phyloP scores from a whole-genome alignment of 2,113 vertebrate genomes.

The Eptesicus fuscus region DNA sequence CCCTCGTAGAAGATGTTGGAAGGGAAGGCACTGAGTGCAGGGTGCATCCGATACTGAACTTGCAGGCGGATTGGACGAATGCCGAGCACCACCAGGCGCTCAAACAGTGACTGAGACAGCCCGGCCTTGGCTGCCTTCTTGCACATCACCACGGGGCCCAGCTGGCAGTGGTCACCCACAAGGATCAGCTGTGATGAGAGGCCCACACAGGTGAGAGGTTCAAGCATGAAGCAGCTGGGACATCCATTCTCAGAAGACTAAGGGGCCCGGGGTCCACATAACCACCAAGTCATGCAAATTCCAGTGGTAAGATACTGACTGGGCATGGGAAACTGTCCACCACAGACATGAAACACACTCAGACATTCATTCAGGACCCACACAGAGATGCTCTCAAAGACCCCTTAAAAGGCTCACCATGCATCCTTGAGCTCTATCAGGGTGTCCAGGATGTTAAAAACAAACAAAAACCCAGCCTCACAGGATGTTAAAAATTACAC shows the following conservation, averaged over 20 bases:
- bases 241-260: accelerated
- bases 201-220: neutral
- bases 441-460: neutral
- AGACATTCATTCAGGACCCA: neutral
- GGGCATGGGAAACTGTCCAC: neutral
- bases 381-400: neutral
- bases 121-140: conserved; percentile 98
- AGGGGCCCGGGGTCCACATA: neutral
- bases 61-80: conserved; percentile 98
- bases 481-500: neutral
- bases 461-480: neutral
- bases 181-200: conserved; percentile 89
- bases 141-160: conserved; percentile 98
- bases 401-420: neutral
- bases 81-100: conserved; percentile 96
- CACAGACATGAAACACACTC: neutral
- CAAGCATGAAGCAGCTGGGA: neutral
- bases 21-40: conserved; percentile 96
- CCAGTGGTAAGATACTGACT: neutral
- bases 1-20: conserved; percentile 99
- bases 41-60: conserved; percentile 99
- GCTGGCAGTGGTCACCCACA: conserved; percentile 98
- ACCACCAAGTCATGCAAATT: no score
- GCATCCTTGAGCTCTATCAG: neutral
- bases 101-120: conserved; percentile 95